Conservation (phyloP, 1,140 invertebrate species). For the Helicoverpa armigera region DNA sequence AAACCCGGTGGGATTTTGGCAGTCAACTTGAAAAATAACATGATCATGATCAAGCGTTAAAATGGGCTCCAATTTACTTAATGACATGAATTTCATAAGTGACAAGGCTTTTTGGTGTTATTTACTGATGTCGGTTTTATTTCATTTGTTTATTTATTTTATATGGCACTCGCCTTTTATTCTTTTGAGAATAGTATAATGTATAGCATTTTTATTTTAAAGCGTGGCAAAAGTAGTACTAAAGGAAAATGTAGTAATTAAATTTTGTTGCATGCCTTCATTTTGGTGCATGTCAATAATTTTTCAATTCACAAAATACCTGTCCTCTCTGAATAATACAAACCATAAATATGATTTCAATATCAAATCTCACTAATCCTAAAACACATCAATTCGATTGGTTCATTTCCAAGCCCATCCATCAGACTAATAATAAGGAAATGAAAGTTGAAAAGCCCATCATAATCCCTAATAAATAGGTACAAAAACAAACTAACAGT, state of each 20-base stretch:
- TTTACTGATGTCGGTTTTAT: not conserved
- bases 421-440: constrained; percentile 34
- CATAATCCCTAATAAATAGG: constrained; percentile 40
- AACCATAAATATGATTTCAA: not conserved
- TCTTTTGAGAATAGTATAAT: not conserved
- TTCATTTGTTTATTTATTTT: not conserved
- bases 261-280: no score
- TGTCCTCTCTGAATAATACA: no score
- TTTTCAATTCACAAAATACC: no score
- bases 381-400: constrained; percentile 24
- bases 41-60: constrained; percentile 1
- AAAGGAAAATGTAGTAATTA: no score
- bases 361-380: constrained; percentile 14
- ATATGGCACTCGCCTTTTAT: not conserved
- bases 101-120: not conserved
- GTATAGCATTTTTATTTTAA: no score
- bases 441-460: constrained; percentile 46
- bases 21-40: constrained; percentile 26
- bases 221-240: no score
- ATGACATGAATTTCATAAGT: constrained; percentile 2
- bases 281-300: no score
- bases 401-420: constrained; percentile 5
- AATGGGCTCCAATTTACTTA: constrained; percentile 7
- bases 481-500: constrained; percentile 42
- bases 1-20: not conserved